Base-by-base conservation (phyloP, 2,888 invertebrate species). In the Microdon myrmicae region DNA sequence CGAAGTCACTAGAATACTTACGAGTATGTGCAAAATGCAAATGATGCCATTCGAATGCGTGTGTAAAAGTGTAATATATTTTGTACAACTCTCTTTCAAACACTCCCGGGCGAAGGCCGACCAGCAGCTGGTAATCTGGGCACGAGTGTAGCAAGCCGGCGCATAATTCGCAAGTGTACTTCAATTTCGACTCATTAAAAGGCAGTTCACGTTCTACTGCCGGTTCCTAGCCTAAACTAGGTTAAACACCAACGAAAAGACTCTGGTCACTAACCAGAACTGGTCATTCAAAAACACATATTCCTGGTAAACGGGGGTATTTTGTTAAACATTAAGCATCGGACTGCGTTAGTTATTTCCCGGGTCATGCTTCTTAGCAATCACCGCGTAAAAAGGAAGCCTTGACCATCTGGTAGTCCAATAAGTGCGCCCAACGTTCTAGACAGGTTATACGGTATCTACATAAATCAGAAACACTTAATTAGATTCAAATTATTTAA, bases 401-500 rank as follows among this genome's bases (percentile, higher is more conserved):
- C n/a, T n/a, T n/a, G n/a, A n/a, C n/a, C n/a, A n/a, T n/a, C n/a
- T n/a, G n/a, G n/a, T n/a, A n/a, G n/a, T n/a, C n/a, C n/a, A n/a
- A n/a, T n/a, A n/a, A n/a, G n/a, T n/a, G n/a, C n/a, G n/a, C n/a
- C n/a, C n/a, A n/a, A n/a, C n/a, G n/a, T n/a, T n/a, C n/a, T n/a
- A n/a, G n/a, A n/a, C 22, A 8, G 8, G 22, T 6, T 8, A 22
- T 8, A 31, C 23, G 26, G 19, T 31, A 66, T 59, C 53, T 58
- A 53, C 58, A 58, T 58, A 53, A 38, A 66, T 58, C 25, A 44
- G 43, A 54, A n/a, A 34, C 59, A 54, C 39, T 59, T 66, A 48
- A 66, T 66, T 45, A 59, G 48, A 32, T 39, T 39, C 47, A 53
- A 66, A 66, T 66, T 58, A 66, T 66, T 59, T 66, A 66, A 66